Percentiles rank a stretch among this genome's conserved stretches.
Conservation (phyloP, 2,113 vertebrate species). For the Lycaon pictus region DNA sequence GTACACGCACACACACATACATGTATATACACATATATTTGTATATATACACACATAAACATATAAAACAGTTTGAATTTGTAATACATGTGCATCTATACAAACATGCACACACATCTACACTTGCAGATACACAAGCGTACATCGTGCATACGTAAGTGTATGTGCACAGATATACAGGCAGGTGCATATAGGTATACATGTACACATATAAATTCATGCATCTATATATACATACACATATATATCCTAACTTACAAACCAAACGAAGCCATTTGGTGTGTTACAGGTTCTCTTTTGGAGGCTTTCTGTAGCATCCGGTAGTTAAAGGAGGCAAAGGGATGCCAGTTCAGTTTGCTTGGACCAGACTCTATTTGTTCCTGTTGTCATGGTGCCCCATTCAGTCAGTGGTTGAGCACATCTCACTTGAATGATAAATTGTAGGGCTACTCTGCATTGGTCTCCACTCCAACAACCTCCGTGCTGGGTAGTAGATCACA, state of each 20-base stretch:
- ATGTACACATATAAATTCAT: neutral
- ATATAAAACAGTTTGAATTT: neutral
- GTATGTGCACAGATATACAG: neutral
- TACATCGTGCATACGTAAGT: neutral
- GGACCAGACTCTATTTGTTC: neutral
- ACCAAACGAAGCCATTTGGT: neutral
- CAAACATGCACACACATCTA: neutral
- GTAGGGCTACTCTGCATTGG: neutral
- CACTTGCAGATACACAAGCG: too few relatives aligned
- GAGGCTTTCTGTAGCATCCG: neutral
- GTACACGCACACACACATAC: neutral
- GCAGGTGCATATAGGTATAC: neutral
- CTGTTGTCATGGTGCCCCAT: neutral
- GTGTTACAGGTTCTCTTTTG: neutral
- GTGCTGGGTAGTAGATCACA: neutral
- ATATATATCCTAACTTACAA: neutral
- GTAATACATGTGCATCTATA: neutral
- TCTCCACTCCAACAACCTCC: neutral
- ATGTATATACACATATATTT: neutral
- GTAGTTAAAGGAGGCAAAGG: neutral
- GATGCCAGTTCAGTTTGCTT: neutral
- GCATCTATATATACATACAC: neutral
- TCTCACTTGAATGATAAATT: slow-evolving; percentile 4
- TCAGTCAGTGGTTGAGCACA: neutral
- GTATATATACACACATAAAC: neutral